Evolutionary conservation across 2,113 vertebrate genomes (phyloP).

Genomic region (Aptenodytes patagonicus): DNA sequence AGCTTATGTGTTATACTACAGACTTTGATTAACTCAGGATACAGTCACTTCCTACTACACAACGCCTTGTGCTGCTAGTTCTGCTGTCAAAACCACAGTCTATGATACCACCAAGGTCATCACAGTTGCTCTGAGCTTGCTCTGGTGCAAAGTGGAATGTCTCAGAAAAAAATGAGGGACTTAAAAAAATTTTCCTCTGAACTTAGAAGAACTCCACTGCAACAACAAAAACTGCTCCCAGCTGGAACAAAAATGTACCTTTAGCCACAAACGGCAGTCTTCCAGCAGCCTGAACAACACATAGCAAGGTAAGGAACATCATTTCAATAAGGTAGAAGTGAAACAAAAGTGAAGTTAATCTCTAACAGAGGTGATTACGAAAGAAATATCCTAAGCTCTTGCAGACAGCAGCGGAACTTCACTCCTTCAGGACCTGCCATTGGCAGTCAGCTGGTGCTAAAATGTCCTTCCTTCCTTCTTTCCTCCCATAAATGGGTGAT

Average conservation of each 20-base stretch:
- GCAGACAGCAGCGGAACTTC: neutral
- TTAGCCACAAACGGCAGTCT: neutral
- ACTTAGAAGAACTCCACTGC: neutral
- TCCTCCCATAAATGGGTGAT: neutral
- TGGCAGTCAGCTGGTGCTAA: neutral
- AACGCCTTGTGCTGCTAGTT: neutral
- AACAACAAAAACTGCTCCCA: neutral
- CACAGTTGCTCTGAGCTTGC: neutral
- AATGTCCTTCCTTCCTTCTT: neutral
- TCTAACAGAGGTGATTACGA: neutral
- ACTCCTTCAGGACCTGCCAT: neutral
- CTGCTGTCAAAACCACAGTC: neutral
- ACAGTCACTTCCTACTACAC: neutral
- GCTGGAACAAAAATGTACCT: neutral
- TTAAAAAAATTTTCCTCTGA: neutral
- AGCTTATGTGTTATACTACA: neutral
- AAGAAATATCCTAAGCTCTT: neutral
- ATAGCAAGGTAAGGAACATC: neutral
- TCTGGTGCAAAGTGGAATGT: neutral
- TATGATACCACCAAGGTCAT: neutral
- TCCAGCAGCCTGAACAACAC: neutral
- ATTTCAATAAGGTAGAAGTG: neutral
- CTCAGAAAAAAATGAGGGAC: neutral
- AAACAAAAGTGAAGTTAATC: neutral
- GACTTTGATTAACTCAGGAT: neutral